Evolutionary conservation across 2,888 invertebrate genomes (phyloP).

Genomic region (Epiblema foenella): DNA sequence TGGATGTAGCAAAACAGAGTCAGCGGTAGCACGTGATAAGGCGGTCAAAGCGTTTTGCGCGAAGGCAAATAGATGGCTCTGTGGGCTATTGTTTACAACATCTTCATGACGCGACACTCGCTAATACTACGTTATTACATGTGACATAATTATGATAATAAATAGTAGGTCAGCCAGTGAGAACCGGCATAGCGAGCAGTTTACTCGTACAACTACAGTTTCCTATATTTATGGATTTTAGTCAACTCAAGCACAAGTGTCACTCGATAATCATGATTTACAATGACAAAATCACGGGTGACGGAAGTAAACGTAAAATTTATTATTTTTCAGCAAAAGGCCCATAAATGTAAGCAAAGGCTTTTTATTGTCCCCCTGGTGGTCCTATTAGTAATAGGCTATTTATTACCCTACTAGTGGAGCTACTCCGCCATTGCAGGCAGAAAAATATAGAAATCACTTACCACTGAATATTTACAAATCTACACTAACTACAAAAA

Average conservation of each 20-base stretch:
- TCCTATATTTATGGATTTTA: too few species aligned
- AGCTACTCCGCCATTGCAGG: too few species aligned
- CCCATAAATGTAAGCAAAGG: too few species aligned
- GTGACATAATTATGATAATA: constrained; percentile 29
- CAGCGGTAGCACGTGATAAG: constrained; percentile 66
- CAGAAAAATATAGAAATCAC: too few species aligned
- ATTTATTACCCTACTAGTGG: too few species aligned
- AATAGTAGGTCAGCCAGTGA: neutral
- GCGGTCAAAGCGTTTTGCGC: constrained; percentile 44
- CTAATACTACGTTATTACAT: constrained; percentile 16
- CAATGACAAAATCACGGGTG: too few species aligned
- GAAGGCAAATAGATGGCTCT: constrained; percentile 62
- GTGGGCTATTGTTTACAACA: constrained; percentile 65
- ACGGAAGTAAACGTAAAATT: too few species aligned
- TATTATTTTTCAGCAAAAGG: too few species aligned
- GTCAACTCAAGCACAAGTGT: neutral
- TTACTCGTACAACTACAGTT: neutral
- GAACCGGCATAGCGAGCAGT: constrained; percentile 8
- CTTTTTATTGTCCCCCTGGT: too few species aligned
- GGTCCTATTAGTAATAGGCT: too few species aligned
- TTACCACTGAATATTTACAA: too few species aligned
- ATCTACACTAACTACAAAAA: too few species aligned
- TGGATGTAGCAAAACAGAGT: constrained; percentile 59
- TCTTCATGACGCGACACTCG: constrained; percentile 21
- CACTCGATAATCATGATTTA: neutral